Evolutionary conservation across 2,113 vertebrate genomes (phyloP).

Genomic region (Brevimyrus niger): DNA sequence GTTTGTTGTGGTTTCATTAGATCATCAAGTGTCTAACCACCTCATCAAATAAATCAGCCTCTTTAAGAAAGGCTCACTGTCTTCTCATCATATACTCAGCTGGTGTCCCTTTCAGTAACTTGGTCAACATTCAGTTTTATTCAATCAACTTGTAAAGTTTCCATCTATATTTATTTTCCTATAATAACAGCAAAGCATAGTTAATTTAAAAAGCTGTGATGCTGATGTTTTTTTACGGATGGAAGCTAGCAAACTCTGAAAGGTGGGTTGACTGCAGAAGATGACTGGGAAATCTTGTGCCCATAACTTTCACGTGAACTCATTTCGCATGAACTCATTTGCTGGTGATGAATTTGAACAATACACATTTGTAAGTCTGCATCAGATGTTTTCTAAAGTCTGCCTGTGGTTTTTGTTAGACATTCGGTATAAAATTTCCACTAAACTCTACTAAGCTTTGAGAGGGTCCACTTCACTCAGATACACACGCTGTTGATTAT

Average conservation of each 20-base stretch:
- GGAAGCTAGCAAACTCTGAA: background rate
- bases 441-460: background rate
- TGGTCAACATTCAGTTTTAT: conserved; percentile 28
- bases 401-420: background rate
- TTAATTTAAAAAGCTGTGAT: background rate
- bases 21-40: conserved; percentile 28
- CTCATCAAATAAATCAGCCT: conserved; percentile 41
- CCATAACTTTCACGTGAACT: background rate
- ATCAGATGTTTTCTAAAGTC: background rate
- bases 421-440: background rate
- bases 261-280: background rate
- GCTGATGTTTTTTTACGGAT: background rate
- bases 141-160: conserved; percentile 5
- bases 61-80: conserved; percentile 28
- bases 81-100: conserved; percentile 24
- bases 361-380: background rate
- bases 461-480: background rate
- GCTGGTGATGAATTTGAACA: background rate
- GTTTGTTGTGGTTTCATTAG: conserved; percentile 36
- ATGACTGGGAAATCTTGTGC: background rate
- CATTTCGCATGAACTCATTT: background rate
- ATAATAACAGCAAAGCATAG: background rate
- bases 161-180: background rate
- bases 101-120: conserved; percentile 27
- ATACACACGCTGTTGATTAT: conserved; percentile 18